A percentile compares a stretch with the other conserved stretches of the same genome.
Evolutionary conservation across 2,113 vertebrate species (phyloP).

Genomic region (Puffinus mauretanicus): DNA sequence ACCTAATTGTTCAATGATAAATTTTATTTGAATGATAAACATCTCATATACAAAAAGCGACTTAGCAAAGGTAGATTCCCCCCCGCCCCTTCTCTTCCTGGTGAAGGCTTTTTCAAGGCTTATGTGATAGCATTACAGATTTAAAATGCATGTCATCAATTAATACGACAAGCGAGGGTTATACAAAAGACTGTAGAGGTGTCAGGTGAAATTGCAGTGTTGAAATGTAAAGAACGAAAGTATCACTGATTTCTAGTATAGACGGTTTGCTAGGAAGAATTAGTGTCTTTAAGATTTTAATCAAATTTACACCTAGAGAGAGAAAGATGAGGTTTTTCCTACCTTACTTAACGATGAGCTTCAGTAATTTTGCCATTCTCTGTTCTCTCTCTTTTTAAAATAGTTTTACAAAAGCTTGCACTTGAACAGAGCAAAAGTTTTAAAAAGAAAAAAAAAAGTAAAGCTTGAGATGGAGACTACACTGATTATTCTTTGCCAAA

Average conservation of each 20-base stretch:
- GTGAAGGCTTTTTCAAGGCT: not conserved
- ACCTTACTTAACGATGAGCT: not conserved
- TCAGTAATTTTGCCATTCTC: not conserved
- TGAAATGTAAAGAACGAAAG: not conserved
- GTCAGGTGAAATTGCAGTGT: not conserved
- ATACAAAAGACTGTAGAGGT: not conserved
- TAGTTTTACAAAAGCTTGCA: not conserved
- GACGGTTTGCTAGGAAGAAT: not conserved
- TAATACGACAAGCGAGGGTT: not conserved
- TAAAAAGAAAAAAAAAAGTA: not conserved
- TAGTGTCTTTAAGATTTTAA: not conserved
- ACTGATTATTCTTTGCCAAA: not conserved
- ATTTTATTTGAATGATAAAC: not conserved
- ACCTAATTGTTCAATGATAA: not conserved
- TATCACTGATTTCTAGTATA: not conserved
- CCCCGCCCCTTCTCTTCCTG: not conserved
- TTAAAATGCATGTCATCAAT: not conserved
- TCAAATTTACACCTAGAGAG: not conserved
- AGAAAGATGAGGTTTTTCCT: rapidly evolving
- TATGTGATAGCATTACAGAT: not conserved
- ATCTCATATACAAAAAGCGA: not conserved
- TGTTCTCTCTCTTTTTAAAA: not conserved
- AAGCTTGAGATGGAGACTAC: not conserved
- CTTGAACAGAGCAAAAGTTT: not conserved
- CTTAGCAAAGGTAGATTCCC: not conserved